These are phyloP conservation scores for Nixonia krombeini DNA, from an alignment of 1,140 invertebrate species.

Conservation along the genomic window DNA sequence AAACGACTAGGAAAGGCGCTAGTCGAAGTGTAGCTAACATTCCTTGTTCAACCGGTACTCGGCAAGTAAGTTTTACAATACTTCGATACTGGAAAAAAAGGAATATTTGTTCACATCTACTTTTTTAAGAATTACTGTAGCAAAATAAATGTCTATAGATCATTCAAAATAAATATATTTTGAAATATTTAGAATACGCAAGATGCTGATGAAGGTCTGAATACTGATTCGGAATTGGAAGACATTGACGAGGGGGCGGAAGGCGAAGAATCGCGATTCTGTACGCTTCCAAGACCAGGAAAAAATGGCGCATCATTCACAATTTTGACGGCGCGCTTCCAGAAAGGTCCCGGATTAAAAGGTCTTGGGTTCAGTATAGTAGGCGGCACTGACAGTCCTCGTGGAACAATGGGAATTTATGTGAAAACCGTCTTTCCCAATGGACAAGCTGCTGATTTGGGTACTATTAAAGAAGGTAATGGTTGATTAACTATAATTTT, in stretches of 20 bases:
- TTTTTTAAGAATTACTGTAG: too few relatives aligned
- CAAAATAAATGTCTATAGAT: constrained; percentile 1
- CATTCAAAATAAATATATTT: too few relatives aligned
- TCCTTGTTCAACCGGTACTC: too few relatives aligned
- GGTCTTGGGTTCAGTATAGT: constrained; percentile 94
- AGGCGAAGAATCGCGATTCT: constrained; percentile 68
- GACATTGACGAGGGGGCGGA: constrained; percentile 65
- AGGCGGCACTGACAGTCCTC: constrained; percentile 89
- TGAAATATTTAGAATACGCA: constrained; percentile 39
- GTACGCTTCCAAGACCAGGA: constrained; percentile 70
- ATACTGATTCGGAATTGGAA: constrained; percentile 65
- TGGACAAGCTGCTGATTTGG: constrained; percentile 88
- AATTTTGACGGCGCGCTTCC: constrained; percentile 76
- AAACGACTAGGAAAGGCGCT: constrained; percentile 42
- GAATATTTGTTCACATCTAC: too few relatives aligned
- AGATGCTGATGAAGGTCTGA: constrained; percentile 65
- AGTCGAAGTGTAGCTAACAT: constrained; percentile 63
- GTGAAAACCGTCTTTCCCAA: constrained; percentile 91
- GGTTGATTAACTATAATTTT: too few relatives aligned
- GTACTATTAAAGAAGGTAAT: constrained; percentile 86
- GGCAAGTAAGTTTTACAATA: too few relatives aligned
- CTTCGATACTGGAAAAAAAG: constrained; percentile 21
- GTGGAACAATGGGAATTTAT: constrained; percentile 91
- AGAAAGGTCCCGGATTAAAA: constrained; percentile 87
- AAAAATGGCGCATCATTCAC: constrained; percentile 67